A percentile compares a stretch with the other conserved stretches of the same genome.
Evolutionary conservation across 37 sponge, comb jelly and placozoan genomes (phyloP).

Genomic region (Dysidea cf. avara): DNA sequence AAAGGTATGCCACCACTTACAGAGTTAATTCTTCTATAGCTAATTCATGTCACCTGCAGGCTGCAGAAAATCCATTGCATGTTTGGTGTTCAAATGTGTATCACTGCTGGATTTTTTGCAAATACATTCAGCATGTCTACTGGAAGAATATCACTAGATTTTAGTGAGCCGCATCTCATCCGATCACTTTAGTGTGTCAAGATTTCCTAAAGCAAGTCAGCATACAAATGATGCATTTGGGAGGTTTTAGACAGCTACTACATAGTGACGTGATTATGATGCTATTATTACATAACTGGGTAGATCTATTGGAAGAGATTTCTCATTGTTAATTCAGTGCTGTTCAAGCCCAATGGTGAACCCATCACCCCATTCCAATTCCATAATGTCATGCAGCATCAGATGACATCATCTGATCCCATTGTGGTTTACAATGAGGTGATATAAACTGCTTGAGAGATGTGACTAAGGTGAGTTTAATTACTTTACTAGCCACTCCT

Average conservation of each 20-base stretch:
- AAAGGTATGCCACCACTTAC: slow-evolving; percentile 30
- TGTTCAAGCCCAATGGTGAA: slow-evolving; percentile 63
- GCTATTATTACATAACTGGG: too few species aligned
- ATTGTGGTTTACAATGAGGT: slow-evolving; percentile 79
- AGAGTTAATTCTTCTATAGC: neutral
- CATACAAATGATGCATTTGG: too few species aligned
- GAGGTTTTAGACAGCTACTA: too few species aligned
- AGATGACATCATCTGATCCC: neutral
- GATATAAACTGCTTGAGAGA: slow-evolving; percentile 86
- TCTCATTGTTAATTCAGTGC: slow-evolving; percentile 75
- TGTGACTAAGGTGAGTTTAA: slow-evolving; percentile 79
- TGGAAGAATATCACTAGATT: slow-evolving; percentile 38
- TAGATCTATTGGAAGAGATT: slow-evolving; percentile 80
- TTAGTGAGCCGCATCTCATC: neutral
- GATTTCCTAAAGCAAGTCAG: too few species aligned
- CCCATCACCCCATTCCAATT: slow-evolving; percentile 54
- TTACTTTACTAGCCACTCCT: too few species aligned
- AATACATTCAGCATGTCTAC: slow-evolving; percentile 80
- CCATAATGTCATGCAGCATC: slow-evolving; percentile 4
- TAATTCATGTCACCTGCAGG: too few species aligned
- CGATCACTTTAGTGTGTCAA: neutral
- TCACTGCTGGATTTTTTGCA: slow-evolving; percentile 84
- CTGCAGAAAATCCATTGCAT: slow-evolving; percentile 62
- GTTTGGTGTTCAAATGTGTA: slow-evolving; percentile 75
- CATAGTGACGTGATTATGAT: too few species aligned